Base-by-base conservation (phyloP, 2,797 vertebrate species). In the Leuciscus waleckii region DNA sequence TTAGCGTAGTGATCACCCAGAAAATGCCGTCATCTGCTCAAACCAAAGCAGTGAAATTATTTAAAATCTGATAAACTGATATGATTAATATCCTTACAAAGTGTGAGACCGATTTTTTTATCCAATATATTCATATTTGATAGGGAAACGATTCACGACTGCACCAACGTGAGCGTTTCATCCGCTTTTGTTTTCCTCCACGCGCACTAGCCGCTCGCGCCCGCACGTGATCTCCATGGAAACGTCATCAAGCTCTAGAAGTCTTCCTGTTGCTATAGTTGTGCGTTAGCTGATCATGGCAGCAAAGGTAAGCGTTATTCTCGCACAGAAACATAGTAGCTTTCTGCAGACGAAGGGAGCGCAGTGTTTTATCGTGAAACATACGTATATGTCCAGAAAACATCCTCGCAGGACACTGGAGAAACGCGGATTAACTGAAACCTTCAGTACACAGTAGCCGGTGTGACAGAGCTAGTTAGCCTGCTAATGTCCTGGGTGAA, bases 251-350 rank as follows among this genome's bases (percentile, higher is more conserved):
- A 90, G 88, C 90, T 87, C 49, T 81, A 89, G 91, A 93, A 91
- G 93, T 88, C 89, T 88, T 85, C 83, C 68, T 82, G 85, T 86
- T 81, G 87, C 81, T 78, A 86, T 29, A 81, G 89, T 85, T 91
- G 90, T 87, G 88, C 90, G 87, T 90, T 92, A 89, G 90, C 83
- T 92, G 87, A 94, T 92, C 90, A 94, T 94, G 95, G 93, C 94
- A 92, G 92, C 92, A 88, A 95, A 95, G 94, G 95, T 95, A 94
- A 94, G 93, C 58, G 73, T 39, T 82, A 32, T 63, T 21, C 83
- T 54, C 88, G 5, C 41, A 23, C 46, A 74, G 67, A 75, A 88
- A 71, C 26, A 79, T 43, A 6, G n/a, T 56, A n/a, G 65, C 80
- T 85, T 77, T 85, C 10, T 23, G 2, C 5, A 39, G 26, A 69